Base-by-base conservation (phyloP, 2,888 invertebrate genomes). In the Phorcus lineatus region DNA sequence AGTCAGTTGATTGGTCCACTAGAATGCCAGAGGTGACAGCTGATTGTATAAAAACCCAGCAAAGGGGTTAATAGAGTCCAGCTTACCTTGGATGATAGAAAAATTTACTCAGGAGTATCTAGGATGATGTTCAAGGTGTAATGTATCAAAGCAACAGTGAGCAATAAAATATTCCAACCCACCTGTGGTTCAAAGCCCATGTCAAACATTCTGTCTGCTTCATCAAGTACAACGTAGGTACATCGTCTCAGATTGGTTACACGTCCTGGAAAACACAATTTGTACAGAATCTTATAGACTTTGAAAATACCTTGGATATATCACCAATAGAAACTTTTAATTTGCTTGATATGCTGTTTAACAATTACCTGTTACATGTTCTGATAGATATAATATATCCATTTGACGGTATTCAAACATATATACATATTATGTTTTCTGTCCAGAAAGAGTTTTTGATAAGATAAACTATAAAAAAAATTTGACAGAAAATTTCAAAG, bases 171-270 rank as follows among this genome's bases (percentile, higher is more conserved):
- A 47, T 47, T 36, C 16, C 13, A 19, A 57, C 84, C 76, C 85
- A 95, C 96, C 95, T 98, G 98, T 0, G 98, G 98, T 93, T 99
- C 99, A 92, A 99, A 99, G 22, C 99, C 99, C 98, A 99, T 99
- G 93, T 99, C 99, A 92, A 99, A 99, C 99, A 99, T 99, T 62
- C 99, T 95, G 93, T 99, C 99, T 0, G 99, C 99, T 94, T 99
- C 99, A 93, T 99, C 99, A 54, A 99, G 94, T 0, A 99, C 99
- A 66, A 99, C 96, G 92, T 99, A 99, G 0, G 99, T 99, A 57
- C 98, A 98, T 62, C 99, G 95, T n/a, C 97, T 95, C 82, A 99
- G 94, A 94, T 99, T 99, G 9, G 99, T 99, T 1, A 99, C 99
- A 86, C 98, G 95, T 57, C 95, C 94, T 94, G 87, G n/a, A 90